A percentile compares a stretch with the other conserved stretches of the same genome.
Conservation (phyloP, 2,797 vertebrate genomes). For the Enteromius afrohamiltoni region DNA sequence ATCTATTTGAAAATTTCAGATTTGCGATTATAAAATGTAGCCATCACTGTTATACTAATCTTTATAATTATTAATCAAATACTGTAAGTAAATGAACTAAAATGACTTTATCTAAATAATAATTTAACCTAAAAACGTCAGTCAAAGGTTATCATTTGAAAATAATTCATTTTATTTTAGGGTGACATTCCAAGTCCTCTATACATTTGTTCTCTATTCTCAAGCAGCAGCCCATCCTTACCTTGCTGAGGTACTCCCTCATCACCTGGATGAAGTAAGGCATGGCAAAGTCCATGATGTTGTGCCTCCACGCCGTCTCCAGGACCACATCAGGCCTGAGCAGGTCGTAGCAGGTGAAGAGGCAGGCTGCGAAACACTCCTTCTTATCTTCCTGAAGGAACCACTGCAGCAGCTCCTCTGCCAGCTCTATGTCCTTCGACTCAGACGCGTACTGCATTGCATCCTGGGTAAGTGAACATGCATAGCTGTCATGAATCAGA, state of each 20-base stretch:
- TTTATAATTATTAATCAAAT: not conserved
- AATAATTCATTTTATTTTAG: not conserved
- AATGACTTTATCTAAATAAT: not conserved
- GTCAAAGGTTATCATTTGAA: not conserved
- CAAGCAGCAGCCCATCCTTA: constrained; percentile 67
- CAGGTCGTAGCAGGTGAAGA: constrained; percentile 98
- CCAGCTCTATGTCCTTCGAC: constrained; percentile 82
- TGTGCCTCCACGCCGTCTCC: constrained; percentile 98
- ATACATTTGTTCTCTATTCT: not conserved
- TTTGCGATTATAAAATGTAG: not conserved
- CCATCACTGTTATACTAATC: not conserved
- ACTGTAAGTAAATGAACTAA: not conserved
- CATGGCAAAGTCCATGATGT: constrained; percentile 99
- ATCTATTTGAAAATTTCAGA: not conserved
- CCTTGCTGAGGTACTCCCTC: constrained; percentile 98
- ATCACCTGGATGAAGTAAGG: constrained; percentile 99
- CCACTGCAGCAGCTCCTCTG: constrained; percentile 91
- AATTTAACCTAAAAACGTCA: not conserved
- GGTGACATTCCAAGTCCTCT: not conserved
- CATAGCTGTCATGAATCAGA: not conserved
- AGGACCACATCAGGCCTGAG: constrained; percentile 96
- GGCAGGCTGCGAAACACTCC: constrained; percentile 94
- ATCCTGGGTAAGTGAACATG: constrained; percentile 66
- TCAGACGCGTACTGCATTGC: constrained; percentile 81
- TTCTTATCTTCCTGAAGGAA: constrained; percentile 91